Base-by-base conservation (phyloP, 2,888 invertebrate genomes). In the Spialia ferax region DNA sequence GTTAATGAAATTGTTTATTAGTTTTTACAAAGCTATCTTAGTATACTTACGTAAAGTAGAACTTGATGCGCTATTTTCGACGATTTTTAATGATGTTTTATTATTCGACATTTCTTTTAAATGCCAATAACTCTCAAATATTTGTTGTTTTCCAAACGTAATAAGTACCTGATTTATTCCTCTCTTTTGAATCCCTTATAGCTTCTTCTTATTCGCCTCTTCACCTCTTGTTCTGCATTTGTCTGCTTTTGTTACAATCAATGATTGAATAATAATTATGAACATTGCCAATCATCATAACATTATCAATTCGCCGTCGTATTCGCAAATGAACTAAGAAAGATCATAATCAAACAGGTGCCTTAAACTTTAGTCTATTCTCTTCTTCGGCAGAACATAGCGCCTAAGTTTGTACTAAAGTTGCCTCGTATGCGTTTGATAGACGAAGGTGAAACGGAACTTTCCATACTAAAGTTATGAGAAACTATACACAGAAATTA, bases 401-500 rank as follows among this genome's bases (percentile, higher is more conserved):
- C 26, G 15, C 3, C 54, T 29, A 54, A 54, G 54, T 54, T 54
- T 29, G 29, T 54, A 26, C 54, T 48, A 32, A 64, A 61, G 29
- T 56, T 23, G 45, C 56, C 48, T 56, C 56, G 63, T 32, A 57
- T 64, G 56, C 57, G 57, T 64, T 64, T 64, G 48, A 57, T 57
- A 64, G 64, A 50, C 64, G 32, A 29, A 56, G 63, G 45, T 63
- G 55, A 61, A 48, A 32, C 22, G 4, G 15, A 64, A 64, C 56
- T 64, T 56, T 22, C 54, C 26, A 13, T 45, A 48, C 45, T 32
- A 32, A 63, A 63, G 63, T 56, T 63, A 63, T 63, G 63, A 63
- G 29, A 56, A 48, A 64, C 56, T 64, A 64, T 57, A 64, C 48
- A 64, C 64, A 64, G 56, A 64, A 65, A 65, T 65, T 65, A 65